These are phyloP conservation scores for Gallinago undulata DNA, from an alignment of 2,113 vertebrate genomes.

Conservation along the genomic window DNA sequence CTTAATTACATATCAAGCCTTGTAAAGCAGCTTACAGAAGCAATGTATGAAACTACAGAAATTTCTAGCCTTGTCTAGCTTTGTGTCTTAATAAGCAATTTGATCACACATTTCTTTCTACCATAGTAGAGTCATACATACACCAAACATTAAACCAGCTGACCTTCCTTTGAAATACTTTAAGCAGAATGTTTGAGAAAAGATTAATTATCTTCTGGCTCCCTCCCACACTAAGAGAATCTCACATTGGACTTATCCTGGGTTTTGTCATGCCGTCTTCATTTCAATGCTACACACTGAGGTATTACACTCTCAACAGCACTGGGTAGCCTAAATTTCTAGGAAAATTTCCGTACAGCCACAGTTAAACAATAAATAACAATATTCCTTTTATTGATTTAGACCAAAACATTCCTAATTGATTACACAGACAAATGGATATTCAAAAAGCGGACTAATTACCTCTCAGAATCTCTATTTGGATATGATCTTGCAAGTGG, in stretches of 20 bases:
- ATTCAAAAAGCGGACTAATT: constrained; percentile 36
- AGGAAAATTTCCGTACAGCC: neutral
- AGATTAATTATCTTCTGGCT: neutral
- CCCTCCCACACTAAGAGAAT: neutral
- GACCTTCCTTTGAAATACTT: neutral
- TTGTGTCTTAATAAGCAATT: neutral
- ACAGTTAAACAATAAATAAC: neutral
- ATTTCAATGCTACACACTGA: neutral
- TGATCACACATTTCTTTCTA: neutral
- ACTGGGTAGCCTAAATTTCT: neutral
- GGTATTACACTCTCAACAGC: neutral
- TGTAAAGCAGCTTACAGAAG: neutral
- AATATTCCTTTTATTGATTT: neutral
- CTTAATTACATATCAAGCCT: neutral
- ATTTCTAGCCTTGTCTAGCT: neutral
- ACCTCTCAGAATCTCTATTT: constrained; percentile 95
- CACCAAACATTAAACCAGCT: neutral
- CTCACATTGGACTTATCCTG: neutral
- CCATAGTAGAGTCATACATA: neutral
- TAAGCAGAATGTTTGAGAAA: neutral
- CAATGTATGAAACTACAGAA: neutral
- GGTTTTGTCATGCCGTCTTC: neutral
- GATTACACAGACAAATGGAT: constrained; percentile 39
- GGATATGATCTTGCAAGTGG: constrained; percentile 94
- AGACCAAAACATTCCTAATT: neutral